A percentile compares a stretch with the other conserved stretches of the same genome.
Conservation (phyloP, 2,888 invertebrate genomes). For the Trichogramma evanescens region DNA sequence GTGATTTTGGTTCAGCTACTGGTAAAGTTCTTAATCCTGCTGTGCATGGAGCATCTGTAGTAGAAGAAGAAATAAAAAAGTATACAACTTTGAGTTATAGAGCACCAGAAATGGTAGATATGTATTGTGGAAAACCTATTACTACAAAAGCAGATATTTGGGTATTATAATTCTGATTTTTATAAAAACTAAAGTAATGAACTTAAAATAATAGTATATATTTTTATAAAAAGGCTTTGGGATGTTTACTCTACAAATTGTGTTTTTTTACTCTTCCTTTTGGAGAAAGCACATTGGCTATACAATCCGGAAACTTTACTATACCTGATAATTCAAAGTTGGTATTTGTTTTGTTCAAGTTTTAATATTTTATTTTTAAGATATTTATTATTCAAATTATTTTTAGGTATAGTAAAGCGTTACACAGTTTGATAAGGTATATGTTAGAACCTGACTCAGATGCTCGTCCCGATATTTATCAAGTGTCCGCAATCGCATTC, state of each 20-base stretch:
- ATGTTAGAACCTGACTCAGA: slow-evolving; percentile 81
- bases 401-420: slow-evolving; percentile 39
- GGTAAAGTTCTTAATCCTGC: slow-evolving; percentile 66
- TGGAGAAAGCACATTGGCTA: slow-evolving; percentile 86
- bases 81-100: slow-evolving; percentile 87
- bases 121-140: slow-evolving; percentile 75
- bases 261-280: slow-evolving; percentile 86
- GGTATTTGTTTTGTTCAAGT: slow-evolving; percentile 11
- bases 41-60: slow-evolving; percentile 59
- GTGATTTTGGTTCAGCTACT: slow-evolving; percentile 94
- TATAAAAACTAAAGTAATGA: neutral
- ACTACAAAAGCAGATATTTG: slow-evolving; percentile 85
- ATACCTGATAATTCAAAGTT: slow-evolving; percentile 76
- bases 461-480: slow-evolving; percentile 78
- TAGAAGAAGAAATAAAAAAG: slow-evolving; percentile 80
- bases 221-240: slow-evolving; percentile 61
- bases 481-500: slow-evolving; percentile 71
- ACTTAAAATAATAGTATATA: neutral
- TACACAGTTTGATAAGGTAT: slow-evolving; percentile 51
- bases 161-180: slow-evolving; percentile 49
- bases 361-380: slow-evolving; percentile 7
- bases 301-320: slow-evolving; percentile 79
- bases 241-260: slow-evolving; percentile 80
- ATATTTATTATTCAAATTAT: neutral
- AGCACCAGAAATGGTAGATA: slow-evolving; percentile 89